Percentiles rank a stretch among this genome's conserved stretches.
These are phyloP conservation scores for Pedionomus torquatus DNA, from an alignment of 2,113 vertebrate genomes.

Conservation along the genomic window DNA sequence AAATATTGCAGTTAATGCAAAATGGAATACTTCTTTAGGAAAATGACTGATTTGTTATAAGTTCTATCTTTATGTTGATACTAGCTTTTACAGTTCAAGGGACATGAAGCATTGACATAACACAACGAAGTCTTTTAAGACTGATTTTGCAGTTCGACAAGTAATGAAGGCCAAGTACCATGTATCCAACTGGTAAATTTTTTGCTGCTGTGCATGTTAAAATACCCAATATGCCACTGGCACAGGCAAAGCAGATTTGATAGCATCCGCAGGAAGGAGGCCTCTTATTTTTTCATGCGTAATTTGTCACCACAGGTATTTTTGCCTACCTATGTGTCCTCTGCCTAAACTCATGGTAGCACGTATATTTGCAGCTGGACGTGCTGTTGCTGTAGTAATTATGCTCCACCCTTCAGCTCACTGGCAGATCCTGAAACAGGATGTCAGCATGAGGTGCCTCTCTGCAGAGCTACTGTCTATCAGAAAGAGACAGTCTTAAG, in stretches of 20 bases:
- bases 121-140: slow-evolving; percentile 17
- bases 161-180: not conserved
- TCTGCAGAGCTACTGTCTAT: slow-evolving; percentile 40
- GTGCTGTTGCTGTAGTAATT: slow-evolving; percentile 67
- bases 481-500: slow-evolving; percentile 48
- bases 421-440: slow-evolving; percentile 62
- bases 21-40: not conserved
- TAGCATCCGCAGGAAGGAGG: slow-evolving; percentile 65
- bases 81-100: not conserved
- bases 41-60: not conserved
- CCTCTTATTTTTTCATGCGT: slow-evolving; percentile 38
- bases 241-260: not conserved
- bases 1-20: not conserved
- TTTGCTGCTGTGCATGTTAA: slow-evolving; percentile 10
- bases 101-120: not conserved
- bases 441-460: slow-evolving; percentile 42
- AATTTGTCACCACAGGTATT: slow-evolving; percentile 63
- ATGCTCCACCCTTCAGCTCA: not conserved
- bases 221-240: not conserved
- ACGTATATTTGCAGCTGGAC: slow-evolving; percentile 48
- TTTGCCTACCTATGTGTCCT: slow-evolving; percentile 54
- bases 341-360: slow-evolving; percentile 44
- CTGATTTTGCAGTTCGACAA: not conserved
- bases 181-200: not conserved
- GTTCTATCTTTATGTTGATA: not conserved